These are phyloP conservation scores for Ficedula albicollis DNA, from an alignment of 2,797 vertebrate species.

Conservation along the genomic window DNA sequence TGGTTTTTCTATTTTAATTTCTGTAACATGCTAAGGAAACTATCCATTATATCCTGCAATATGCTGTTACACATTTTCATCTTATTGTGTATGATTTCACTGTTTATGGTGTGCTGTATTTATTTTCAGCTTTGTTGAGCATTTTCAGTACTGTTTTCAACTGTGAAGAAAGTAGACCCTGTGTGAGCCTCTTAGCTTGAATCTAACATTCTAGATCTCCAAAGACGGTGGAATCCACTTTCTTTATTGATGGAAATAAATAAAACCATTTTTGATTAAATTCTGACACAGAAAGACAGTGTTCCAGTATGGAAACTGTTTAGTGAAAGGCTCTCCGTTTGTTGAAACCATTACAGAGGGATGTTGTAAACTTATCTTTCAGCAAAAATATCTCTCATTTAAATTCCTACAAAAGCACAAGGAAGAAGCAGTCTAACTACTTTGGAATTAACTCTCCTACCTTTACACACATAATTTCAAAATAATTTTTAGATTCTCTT, in stretches of 20 bases:
- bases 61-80: neutral
- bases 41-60: neutral
- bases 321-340: neutral
- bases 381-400: neutral
- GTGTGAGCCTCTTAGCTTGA: neutral
- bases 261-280: neutral
- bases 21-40: neutral
- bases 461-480: neutral
- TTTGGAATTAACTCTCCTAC: neutral
- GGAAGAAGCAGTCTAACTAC: neutral
- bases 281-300: neutral
- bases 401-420: neutral
- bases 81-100: neutral
- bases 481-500: conserved; percentile 12
- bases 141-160: neutral
- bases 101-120: neutral
- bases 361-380: neutral
- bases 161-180: neutral
- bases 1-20: neutral
- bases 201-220: neutral
- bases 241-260: neutral
- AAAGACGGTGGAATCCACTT: neutral
- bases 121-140: neutral
- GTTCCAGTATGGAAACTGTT: neutral
- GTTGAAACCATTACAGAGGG: neutral